Base-by-base conservation (phyloP, 2,797 vertebrate species). In the Sciaenops ocellatus region DNA sequence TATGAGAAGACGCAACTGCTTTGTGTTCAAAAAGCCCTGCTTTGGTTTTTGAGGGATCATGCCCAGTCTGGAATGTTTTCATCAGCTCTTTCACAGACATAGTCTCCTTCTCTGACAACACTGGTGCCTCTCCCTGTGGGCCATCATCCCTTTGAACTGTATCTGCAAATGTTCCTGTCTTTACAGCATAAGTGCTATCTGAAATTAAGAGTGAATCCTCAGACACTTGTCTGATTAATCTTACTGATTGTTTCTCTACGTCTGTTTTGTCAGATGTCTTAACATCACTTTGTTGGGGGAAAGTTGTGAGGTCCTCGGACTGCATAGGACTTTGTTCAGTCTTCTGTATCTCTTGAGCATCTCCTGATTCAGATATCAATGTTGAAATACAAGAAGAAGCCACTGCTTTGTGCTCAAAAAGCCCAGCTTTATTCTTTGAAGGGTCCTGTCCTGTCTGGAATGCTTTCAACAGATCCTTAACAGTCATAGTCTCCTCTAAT, bases 361-460 rank as follows among this genome's bases (percentile, higher is more conserved):
- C 54, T 60, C 15, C 52, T 74, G 81, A 52, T 81, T 94, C 87
- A 10, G 93, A 85, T 28, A 52, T 28, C 15, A 47, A 20, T 68
- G 79, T 73, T 77, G 88, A 76, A 65, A 65, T 56, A 64, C 55
- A 18, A 24, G 87, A 69, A 51, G 84, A 77, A 57, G 78, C 38
- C 16, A 90, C 50, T 42, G 95, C 90, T 90, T 96, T 97, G 90
- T 99, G 97, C 86, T 99, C 98, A 94, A 99, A 99, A 78, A 99
- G 96, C 20, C 98, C 97, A 0, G 95, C 93, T 92, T 96, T 96
- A 82, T 94, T 96, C 89, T 99, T 99, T 61, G 98, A 99, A 0
- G 97, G 98, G 82, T 99, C 98, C 84, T 98, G 96, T 13, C 98
- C 98, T 10, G 96, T 97, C 85, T 99, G 98, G 86, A 99, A 99